Evolutionary conservation across 92 coral and sea anemone genomes (phyloP).

Genomic region (Epizoanthus rinbou): DNA sequence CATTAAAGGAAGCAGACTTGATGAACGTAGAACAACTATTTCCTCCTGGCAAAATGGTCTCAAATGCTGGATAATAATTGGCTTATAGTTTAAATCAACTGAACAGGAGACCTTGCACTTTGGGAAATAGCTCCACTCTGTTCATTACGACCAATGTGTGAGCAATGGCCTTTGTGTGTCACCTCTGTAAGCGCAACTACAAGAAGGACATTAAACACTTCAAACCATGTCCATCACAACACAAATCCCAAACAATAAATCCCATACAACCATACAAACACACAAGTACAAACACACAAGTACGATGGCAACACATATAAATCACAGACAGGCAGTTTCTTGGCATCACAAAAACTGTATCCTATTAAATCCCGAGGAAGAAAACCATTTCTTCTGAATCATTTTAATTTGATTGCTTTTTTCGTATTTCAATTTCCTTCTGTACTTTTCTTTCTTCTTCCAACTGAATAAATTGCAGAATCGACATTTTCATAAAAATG

Average conservation of each 20-base stretch:
- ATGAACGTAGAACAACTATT: slow-evolving; percentile 52
- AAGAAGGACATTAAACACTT: slow-evolving; percentile 93
- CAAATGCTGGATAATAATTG: slow-evolving; percentile 19
- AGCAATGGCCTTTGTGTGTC: slow-evolving; percentile 98
- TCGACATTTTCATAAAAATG: neutral
- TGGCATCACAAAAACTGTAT: neutral
- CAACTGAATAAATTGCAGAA: neutral
- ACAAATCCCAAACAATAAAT: slow-evolving; percentile 22
- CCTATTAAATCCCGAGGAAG: neutral
- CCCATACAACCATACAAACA: neutral
- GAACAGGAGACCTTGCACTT: slow-evolving; percentile 50
- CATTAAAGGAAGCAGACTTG: slow-evolving; percentile 44
- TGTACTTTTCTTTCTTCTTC: neutral
- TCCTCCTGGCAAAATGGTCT: slow-evolving; percentile 46
- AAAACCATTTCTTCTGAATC: neutral
- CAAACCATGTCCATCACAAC: slow-evolving; percentile 66
- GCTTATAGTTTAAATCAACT: slow-evolving; percentile 14
- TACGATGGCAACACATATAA: slow-evolving; percentile 4
- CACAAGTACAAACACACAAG: neutral
- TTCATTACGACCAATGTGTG: slow-evolving; percentile 75
- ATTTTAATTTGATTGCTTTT: too few species aligned
- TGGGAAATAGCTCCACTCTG: slow-evolving; percentile 49
- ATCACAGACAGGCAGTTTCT: slow-evolving; percentile 31
- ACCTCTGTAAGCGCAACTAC: slow-evolving; percentile 97
- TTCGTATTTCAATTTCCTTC: neutral